These are phyloP conservation scores for Pseudomugil tenellus DNA, from an alignment of 2,797 vertebrate genomes.

Conservation along the genomic window DNA sequence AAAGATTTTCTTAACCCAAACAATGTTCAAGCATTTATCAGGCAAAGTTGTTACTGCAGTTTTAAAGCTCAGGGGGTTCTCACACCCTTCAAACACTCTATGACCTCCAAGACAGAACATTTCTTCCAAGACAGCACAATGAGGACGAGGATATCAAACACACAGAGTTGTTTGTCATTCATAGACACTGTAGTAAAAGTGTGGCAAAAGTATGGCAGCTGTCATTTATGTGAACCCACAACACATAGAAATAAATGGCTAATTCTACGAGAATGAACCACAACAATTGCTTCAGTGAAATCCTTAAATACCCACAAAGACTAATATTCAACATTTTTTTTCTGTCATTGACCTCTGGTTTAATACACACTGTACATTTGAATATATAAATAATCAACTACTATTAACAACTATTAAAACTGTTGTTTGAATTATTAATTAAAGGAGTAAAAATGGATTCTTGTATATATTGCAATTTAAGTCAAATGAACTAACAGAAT, in stretches of 20 bases:
- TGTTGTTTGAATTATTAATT: background rate
- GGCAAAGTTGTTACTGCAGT: too few relatives aligned
- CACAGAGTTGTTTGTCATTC: too few relatives aligned
- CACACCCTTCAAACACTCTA: too few relatives aligned
- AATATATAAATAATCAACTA: slow-evolving; percentile 3
- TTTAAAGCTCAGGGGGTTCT: too few relatives aligned
- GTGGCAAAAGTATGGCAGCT: background rate
- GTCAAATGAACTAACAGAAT: background rate
- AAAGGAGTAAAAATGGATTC: background rate
- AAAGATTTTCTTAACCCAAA: background rate
- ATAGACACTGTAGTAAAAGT: background rate
- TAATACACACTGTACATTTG: background rate
- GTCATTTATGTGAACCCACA: background rate
- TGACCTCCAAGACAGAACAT: too few relatives aligned
- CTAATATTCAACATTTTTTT: too few relatives aligned
- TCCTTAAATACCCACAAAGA: background rate
- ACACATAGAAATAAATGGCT: background rate
- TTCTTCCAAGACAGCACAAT: too few relatives aligned
- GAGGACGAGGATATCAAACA: too few relatives aligned
- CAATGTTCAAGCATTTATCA: background rate
- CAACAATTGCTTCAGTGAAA: background rate
- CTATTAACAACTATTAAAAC: slow-evolving; percentile 5
- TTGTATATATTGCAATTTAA: background rate
- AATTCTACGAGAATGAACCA: background rate
- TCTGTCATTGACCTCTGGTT: background rate